Evolutionary conservation across 2,888 invertebrate species (phyloP), one percentile per base, ranked within the genome.

Genomic region (Drosophila sordidula): DNA sequence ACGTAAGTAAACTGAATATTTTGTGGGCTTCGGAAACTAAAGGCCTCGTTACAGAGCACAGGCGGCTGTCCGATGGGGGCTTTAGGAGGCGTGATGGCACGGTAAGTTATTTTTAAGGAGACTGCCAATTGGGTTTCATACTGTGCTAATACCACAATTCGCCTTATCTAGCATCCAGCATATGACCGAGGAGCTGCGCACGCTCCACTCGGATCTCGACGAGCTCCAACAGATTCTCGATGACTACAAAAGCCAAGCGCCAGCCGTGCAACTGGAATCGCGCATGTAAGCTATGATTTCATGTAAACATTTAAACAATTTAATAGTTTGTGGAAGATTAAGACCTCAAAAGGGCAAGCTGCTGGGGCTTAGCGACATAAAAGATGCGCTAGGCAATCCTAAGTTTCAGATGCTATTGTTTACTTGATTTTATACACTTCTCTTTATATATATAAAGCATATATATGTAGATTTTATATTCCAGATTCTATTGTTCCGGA

Each of bases 201-300:
- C 49, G 0, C 62, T 88, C 0, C 58, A 18, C 26, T 14, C 36
- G 1, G 69, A 83, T 9, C 39, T 83, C 0, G 45, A 11, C 2
- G 83, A 88, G 3, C 8, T 88, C n/a, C 83, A 85, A 50, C 39
- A 77, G 6, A 46, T 82, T 5, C 54, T 88, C 5, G 36, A 74
- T 2, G 70, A 83, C 12, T 70, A 77, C 12, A 80, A 67, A 38
- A 67, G n/a, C 9, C 62, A 71, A 25, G 38, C 16, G 2, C 32
- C 56, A n/a, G n/a, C 1, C 5, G 12, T n/a, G 1, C 47, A 22
- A 4, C 3, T 72, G 3, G 63, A 25, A 11, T 5, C 68, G 0
- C 58, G 64, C 29, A 52, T 54, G 84, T 86, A 54, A 68, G 85
- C 4, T 22, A 22, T 18, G 18, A 18, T 1, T 18, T 18, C 18